Evolutionary conservation across 2,797 vertebrate genomes (phyloP).

Genomic region (Myotis findleyi): DNA sequence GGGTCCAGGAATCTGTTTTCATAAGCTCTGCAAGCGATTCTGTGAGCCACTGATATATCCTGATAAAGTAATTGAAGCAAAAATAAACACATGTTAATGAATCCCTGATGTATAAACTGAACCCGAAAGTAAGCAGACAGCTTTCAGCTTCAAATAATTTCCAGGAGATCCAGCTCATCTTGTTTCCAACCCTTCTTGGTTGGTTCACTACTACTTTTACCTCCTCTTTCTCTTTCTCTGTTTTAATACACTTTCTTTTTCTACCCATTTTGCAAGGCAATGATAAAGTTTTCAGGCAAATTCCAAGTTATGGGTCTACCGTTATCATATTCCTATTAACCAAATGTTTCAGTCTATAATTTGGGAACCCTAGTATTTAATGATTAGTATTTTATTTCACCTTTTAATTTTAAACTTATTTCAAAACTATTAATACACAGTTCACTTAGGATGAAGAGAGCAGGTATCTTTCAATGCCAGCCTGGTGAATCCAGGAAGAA

Average conservation of each 20-base stretch:
- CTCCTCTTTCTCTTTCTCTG: not conserved
- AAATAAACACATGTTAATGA: not conserved
- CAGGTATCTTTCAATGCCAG: not conserved
- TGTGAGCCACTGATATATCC: not conserved
- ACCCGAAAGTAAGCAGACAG: not conserved
- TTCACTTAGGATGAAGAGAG: not conserved
- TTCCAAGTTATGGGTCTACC: not conserved
- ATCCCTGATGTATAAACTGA: not conserved
- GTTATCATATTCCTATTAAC: not conserved
- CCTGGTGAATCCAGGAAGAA: not conserved
- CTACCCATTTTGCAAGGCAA: not conserved
- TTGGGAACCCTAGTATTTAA: not conserved
- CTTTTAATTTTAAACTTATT: conserved; percentile 8
- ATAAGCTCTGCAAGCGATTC: not conserved
- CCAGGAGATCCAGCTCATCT: not conserved
- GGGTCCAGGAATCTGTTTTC: not conserved
- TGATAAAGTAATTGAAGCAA: not conserved
- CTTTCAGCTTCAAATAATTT: not conserved
- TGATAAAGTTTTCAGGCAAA: not conserved
- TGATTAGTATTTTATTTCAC: not conserved
- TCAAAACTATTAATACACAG: not conserved
- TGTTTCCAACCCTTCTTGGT: not conserved
- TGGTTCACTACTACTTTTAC: not conserved
- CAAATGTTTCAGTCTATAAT: not conserved
- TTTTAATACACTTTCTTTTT: conserved; percentile 5